Base-by-base conservation (phyloP, 2,113 vertebrate genomes). In the Prochilodus magdalenae region DNA sequence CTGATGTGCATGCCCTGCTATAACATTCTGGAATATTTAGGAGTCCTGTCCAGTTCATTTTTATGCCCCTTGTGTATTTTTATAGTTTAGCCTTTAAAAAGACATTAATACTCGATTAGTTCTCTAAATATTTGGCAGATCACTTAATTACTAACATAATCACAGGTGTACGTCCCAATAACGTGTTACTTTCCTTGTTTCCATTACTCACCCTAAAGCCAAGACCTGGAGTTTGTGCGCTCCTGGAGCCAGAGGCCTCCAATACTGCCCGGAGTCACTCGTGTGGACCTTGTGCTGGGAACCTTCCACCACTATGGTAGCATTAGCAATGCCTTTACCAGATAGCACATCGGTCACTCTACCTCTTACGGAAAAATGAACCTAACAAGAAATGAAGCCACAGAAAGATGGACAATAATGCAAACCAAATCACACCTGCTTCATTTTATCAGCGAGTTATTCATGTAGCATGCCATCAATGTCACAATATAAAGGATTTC, bases 221-320 rank as follows among this genome's bases (percentile, higher is more conserved):
- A 94, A 95, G 0, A 95, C 96, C 13, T 95, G 97, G 88, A 99
- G 87, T 63, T 90, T 93, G 75, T 99, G 98, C 0, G 82, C 94
- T 47, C 96, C 97, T 18, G 92, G 95, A 75, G 94, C 90, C 90
- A 99, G 87, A n/a, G 98, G 95, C 85, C 98, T 96, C 98, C 98
- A 99, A 87, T 96, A 99, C 87, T 98, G 97, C 82, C 98, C 98
- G n/a, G 89, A 92, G 74, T 86, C 93, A 85, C 93, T 95, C 26
- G 96, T 96, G 70, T 93, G 95, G 86, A 99, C 88, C 0, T 89
- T 93, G 83, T 99, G 97, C 84, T 96, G 86, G 62, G 98, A 95
- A 62, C 92, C 87, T 0, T 94, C 93, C 20, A 99, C 93, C 2
- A 90, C 93, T 87, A 99, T 95, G 82, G 96, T 97, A 72, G 97